Conservation (phyloP, 2,888 invertebrate species). For the Adelognathus sp. region DNA sequence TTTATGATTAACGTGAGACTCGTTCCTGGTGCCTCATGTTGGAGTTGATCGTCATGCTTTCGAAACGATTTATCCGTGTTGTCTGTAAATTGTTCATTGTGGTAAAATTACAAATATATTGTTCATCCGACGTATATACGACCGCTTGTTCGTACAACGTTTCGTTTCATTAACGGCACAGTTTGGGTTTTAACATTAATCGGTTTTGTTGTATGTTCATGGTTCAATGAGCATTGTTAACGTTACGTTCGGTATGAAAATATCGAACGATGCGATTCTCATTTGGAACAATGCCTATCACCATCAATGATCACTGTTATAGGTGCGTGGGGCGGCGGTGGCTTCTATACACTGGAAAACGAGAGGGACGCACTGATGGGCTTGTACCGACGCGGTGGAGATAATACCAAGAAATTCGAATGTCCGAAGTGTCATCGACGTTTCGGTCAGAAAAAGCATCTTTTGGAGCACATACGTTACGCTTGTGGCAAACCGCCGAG, state of each 20-base stretch:
- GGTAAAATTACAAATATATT: constrained; percentile 2
- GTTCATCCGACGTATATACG: not conserved
- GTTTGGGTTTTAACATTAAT: not conserved
- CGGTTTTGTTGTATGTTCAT: not conserved
- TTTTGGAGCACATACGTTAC: constrained; percentile 74
- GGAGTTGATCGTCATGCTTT: not conserved
- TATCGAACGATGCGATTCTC: not conserved
- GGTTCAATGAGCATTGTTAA: not conserved
- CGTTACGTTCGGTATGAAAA: not conserved
- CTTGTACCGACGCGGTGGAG: constrained; percentile 61
- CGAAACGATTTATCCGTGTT: not conserved
- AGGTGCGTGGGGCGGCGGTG: constrained; percentile 15
- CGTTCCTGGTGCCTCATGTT: not conserved
- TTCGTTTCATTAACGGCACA: not conserved
- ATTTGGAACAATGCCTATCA: constrained; percentile 1
- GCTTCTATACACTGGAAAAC: constrained; percentile 12
- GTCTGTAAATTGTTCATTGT: not conserved
- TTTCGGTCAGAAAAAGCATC: constrained; percentile 76
- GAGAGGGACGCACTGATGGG: constrained; percentile 1
- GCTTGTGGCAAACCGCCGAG: constrained; percentile 78
- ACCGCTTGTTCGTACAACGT: not conserved
- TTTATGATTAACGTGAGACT: constrained; percentile 3
- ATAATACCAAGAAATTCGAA: constrained; percentile 72
- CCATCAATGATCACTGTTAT: constrained; percentile 5
- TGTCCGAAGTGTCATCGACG: constrained; percentile 74